Percentiles rank a stretch among this genome's conserved stretches.
phyloP scores from a whole-genome alignment of 2,888 invertebrate species.

The Hyppa rectilinea region DNA sequence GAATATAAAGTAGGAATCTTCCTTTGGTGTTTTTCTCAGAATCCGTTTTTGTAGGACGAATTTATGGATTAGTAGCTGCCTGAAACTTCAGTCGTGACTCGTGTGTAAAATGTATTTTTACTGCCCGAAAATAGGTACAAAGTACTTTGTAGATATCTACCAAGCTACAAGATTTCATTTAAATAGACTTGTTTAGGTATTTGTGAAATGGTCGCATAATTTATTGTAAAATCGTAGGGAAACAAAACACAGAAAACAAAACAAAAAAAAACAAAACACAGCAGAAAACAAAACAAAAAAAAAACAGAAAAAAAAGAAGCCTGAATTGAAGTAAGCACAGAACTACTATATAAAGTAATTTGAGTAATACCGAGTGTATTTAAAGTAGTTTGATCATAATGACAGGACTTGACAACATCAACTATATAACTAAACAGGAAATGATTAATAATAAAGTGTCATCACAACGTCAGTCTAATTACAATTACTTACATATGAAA shows the following conservation, averaged over 20 bases:
- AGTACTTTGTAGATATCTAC: not conserved
- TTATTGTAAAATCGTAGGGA: not conserved
- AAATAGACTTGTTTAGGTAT: not conserved
- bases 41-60: not conserved
- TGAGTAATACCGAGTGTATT: not conserved
- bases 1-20: constrained; percentile 42
- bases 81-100: not conserved
- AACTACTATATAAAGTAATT: constrained; percentile 1
- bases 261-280: not conserved
- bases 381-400: too few relatives aligned
- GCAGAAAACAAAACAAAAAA: not conserved
- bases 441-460: not conserved
- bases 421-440: constrained; percentile 1
- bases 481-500: not conserved
- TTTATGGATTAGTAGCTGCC: not conserved
- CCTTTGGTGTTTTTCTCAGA: constrained; percentile 28
- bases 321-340: not conserved
- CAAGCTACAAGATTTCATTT: not conserved
- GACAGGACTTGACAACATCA: not conserved
- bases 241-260: not conserved
- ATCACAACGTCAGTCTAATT: constrained; percentile 3
- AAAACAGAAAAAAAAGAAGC: not conserved
- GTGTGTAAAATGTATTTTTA: not conserved
- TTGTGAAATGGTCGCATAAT: not conserved
- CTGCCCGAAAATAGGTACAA: not conserved